Evolutionary conservation across 92 coral and sea anemone species (phyloP).

Genomic region (Pocillopora grandis): DNA sequence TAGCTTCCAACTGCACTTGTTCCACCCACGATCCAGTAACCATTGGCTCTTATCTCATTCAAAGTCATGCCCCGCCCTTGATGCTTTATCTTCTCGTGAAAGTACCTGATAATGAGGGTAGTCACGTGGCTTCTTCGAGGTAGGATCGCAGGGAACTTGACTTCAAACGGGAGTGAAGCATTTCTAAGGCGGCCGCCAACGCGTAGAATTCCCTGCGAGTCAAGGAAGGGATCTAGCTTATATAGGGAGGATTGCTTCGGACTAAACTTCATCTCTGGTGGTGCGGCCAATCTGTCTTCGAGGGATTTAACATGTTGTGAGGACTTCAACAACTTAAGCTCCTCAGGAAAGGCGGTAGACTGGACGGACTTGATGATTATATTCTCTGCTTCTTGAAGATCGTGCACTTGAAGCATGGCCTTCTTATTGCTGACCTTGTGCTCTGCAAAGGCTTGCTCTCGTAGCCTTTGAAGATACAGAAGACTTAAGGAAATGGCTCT

Average conservation of each 20-base stretch:
- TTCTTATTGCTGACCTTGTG: neutral
- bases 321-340: neutral
- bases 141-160: conserved; percentile 52
- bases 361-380: neutral
- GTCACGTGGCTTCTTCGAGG: conserved; percentile 46
- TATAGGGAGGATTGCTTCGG: too few relatives aligned
- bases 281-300: neutral
- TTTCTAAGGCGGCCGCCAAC: conserved; percentile 55
- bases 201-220: conserved; percentile 51
- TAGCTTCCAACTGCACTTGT: conserved; percentile 36
- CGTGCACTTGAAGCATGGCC: neutral
- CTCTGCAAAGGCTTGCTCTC: conserved; percentile 1
- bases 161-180: conserved; percentile 28
- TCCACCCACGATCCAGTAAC: conserved; percentile 71
- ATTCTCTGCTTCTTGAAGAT: neutral
- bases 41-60: conserved; percentile 50
- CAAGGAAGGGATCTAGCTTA: conserved; percentile 62
- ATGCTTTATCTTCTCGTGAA: conserved; percentile 39
- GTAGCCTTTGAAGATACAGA: too few relatives aligned
- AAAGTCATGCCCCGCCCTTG: conserved; percentile 68
- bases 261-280: too few relatives aligned
- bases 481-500: too few relatives aligned
- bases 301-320: neutral
- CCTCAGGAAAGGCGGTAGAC: neutral
- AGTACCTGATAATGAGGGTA: conserved; percentile 38